Conservation (phyloP, 1,140 invertebrate species). For the Diabrotica undecimpunctata region DNA sequence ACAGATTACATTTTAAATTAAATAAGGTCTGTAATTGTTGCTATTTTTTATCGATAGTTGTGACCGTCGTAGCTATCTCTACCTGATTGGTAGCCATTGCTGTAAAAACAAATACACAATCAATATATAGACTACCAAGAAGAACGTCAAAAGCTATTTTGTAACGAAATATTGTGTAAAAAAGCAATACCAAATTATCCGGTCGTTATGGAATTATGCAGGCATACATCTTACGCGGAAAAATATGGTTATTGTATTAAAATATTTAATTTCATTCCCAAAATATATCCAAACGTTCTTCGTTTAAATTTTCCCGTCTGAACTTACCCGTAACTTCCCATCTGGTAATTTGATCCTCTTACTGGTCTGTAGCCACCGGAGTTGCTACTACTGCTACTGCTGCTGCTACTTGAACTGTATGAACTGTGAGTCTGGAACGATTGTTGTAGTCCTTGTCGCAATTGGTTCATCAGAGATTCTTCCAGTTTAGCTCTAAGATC, state of each 20-base stretch:
- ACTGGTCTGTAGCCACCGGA: conserved; percentile 23
- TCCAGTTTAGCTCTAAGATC: conserved; percentile 31
- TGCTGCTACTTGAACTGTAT: conserved; percentile 27
- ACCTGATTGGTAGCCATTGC: conserved; percentile 11
- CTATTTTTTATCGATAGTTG: too few relatives aligned
- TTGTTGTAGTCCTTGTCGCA: conserved; percentile 36
- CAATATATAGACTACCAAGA: too few relatives aligned
- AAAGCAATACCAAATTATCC: background rate
- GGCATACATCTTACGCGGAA: too few relatives aligned
- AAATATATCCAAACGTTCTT: background rate
- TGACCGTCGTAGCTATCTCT: background rate
- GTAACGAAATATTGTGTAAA: background rate
- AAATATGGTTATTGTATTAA: too few relatives aligned
- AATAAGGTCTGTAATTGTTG: too few relatives aligned
- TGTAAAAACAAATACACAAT: conserved; percentile 2
- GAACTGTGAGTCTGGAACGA: conserved; percentile 30
- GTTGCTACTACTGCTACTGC: conserved; percentile 18
- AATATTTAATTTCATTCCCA: background rate
- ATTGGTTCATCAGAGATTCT: conserved; percentile 32
- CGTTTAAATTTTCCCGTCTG: too few relatives aligned
- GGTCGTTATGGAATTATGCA: too few relatives aligned
- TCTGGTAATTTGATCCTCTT: conserved; percentile 22
- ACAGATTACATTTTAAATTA: too few relatives aligned
- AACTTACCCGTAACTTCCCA: background rate
- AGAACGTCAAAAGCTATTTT: conserved; percentile 8